A percentile compares a stretch with the other conserved stretches of the same genome.
phyloP scores from a whole-genome alignment of 2,797 vertebrate species.

The Labeo calbasu region DNA sequence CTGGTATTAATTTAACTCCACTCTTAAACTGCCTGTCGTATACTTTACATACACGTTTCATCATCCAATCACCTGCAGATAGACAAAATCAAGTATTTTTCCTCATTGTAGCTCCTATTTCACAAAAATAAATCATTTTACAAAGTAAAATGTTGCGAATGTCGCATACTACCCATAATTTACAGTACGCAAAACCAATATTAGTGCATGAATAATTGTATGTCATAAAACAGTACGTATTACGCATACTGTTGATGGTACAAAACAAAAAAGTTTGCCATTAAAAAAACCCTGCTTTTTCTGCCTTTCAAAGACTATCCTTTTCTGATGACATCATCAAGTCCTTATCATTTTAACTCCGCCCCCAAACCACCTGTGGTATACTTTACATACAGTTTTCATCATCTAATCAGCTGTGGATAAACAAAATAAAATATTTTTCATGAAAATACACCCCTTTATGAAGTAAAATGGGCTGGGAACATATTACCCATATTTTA shows the following conservation, averaged over 20 bases:
- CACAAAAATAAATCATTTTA: too few species aligned
- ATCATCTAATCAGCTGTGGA: neutral
- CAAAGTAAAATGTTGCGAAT: too few species aligned
- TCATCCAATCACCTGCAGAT: neutral
- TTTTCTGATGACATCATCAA: neutral
- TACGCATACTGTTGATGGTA: too few species aligned
- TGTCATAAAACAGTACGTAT: too few species aligned
- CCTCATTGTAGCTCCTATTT: neutral
- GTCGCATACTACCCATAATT: too few species aligned
- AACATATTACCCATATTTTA: too few species aligned
- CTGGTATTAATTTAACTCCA: too few species aligned
- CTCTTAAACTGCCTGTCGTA: too few species aligned
- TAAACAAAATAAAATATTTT: neutral
- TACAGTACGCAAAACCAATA: too few species aligned
- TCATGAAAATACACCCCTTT: too few species aligned
- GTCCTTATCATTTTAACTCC: neutral
- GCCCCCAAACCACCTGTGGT: neutral
- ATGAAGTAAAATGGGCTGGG: too few species aligned
- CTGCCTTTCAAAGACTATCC: neutral
- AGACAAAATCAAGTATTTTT: neutral
- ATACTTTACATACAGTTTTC: neutral
- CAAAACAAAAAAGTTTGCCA: neutral
- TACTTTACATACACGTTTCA: neutral
- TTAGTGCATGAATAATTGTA: too few species aligned
- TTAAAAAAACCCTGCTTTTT: neutral